Evolutionary conservation across 1,140 invertebrate species (phyloP), one percentile per base, ranked within the genome.

Genomic region (Drosophila orena): DNA sequence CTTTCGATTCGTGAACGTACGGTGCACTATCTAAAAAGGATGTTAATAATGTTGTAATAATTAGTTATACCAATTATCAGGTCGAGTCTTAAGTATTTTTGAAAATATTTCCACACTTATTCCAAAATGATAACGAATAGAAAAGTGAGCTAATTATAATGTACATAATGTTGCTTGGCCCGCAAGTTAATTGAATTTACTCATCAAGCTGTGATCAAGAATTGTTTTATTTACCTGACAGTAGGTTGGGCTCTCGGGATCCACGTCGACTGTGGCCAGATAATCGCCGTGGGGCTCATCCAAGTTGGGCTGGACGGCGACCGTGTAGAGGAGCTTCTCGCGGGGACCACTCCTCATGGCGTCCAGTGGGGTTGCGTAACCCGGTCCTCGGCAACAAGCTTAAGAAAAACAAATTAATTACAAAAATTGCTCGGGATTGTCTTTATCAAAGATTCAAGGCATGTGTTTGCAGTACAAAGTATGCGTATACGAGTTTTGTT

Each of bases 261-360:
- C 96, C 4, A 99, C 96, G 91, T 99, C 98, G 1, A 99, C 95
- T 0, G 97, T 98, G 8, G 96, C 95, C 15, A 99, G 93, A 83
- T 98, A 97, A 93, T 99, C 98, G 0, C 96, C 94, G 91, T 96
- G 96, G 1, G 85, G 90, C 44, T 93, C 92, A 0, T 93, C 93
- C 30, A 93, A 85, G 79, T 96, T 94, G 0, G 96, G 96, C 73
- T 96, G 95, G 27, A 98, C 94, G 83, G 97, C 97, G n/a, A 96
- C 94, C 2, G 98, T 95, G 90, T 99, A 99, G 1, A 99, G 85
- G 11, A 99, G 92, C 91, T 96, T 96, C 92, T 99, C 98, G 27
- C 95, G 93, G 0, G 96, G 95, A 0, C 97, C 98, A 72, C 94
- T 94, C 62, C 93, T 94, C 94, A 97, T 96, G 0, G 98, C 98